phyloP scores from a whole-genome alignment of 2,888 invertebrate genomes.

The Ametastegia equiseti region DNA sequence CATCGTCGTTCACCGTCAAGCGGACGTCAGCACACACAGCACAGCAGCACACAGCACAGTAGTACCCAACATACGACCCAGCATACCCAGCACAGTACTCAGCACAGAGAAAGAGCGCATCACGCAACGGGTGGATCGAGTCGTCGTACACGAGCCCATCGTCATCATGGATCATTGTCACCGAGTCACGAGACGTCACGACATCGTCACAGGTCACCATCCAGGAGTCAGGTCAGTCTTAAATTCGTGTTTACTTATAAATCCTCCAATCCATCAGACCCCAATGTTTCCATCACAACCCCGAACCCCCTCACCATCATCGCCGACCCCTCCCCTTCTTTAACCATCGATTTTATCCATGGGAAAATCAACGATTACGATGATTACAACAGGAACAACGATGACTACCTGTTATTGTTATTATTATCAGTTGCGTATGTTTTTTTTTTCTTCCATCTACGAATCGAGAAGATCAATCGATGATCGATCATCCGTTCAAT shows the following conservation, averaged over 20 bases:
- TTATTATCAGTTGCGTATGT: too few species aligned
- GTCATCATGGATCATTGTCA: slow-evolving; percentile 69
- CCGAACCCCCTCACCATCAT: too few species aligned
- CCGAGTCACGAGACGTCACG: slow-evolving; percentile 67
- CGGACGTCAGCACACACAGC: slow-evolving; percentile 83
- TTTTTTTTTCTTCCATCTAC: too few species aligned
- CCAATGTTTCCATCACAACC: too few species aligned
- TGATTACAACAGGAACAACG: too few species aligned
- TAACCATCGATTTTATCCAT: too few species aligned
- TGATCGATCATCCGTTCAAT: too few species aligned
- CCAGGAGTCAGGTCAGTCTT: slow-evolving; percentile 73
- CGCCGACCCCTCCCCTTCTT: too few species aligned
- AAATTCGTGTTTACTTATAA: slow-evolving; percentile 38
- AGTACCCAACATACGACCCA: slow-evolving; percentile 57
- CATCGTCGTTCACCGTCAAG: slow-evolving; percentile 90
- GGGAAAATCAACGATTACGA: too few species aligned
- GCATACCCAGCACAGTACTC: slow-evolving; percentile 57
- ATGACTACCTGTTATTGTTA: too few species aligned
- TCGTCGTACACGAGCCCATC: slow-evolving; percentile 67
- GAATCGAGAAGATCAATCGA: too few species aligned
- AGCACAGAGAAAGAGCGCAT: slow-evolving; percentile 39
- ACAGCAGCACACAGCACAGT: slow-evolving; percentile 75
- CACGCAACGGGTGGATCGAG: slow-evolving; percentile 56
- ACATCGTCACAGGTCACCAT: slow-evolving; percentile 69
- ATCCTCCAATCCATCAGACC: too few species aligned